A percentile compares a stretch with the other conserved stretches of the same genome.
Evolutionary conservation across 1,140 invertebrate genomes (phyloP).

Genomic region (Drosophila eugracilis): DNA sequence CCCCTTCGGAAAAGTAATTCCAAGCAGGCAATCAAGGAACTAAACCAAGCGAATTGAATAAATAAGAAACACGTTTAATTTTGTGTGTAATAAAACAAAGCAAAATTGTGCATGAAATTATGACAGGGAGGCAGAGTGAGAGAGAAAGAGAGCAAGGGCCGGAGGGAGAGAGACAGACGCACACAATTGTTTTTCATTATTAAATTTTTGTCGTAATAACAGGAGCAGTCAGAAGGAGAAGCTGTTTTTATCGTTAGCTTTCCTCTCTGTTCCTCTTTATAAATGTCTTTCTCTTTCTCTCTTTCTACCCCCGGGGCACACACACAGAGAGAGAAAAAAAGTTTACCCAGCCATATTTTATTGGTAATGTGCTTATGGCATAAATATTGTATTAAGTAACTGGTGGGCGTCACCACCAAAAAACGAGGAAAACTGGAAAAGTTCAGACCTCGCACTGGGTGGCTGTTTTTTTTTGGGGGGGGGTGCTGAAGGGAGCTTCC

Average conservation of each 20-base stretch:
- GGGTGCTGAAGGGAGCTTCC: slow-evolving; percentile 19
- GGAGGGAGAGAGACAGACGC: slow-evolving; percentile 49
- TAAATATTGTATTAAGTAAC: slow-evolving; percentile 84
- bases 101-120: slow-evolving; percentile 83
- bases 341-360: slow-evolving; percentile 79
- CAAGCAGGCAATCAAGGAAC: slow-evolving; percentile 75
- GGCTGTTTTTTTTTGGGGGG: slow-evolving; percentile 3
- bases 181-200: slow-evolving; percentile 84
- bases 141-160: slow-evolving; percentile 19
- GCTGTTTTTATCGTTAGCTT: slow-evolving; percentile 45
- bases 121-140: slow-evolving; percentile 43
- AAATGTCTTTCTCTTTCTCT: slow-evolving; percentile 14
- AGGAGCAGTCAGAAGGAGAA: slow-evolving; percentile 33
- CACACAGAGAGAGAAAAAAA: slow-evolving; percentile 58
- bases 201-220: slow-evolving; percentile 80
- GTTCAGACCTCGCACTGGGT: slow-evolving; percentile 21
- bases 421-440: slow-evolving; percentile 21
- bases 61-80: slow-evolving; percentile 71
- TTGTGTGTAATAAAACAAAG: slow-evolving; percentile 68
- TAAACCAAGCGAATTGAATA: slow-evolving; percentile 82
- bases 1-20: slow-evolving; percentile 21
- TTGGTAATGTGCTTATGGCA: slow-evolving; percentile 84
- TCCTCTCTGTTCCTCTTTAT: slow-evolving; percentile 14
- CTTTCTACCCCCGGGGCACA: slow-evolving; percentile 23
- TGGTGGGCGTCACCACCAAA: slow-evolving; percentile 78